phyloP scores from a whole-genome alignment of 2,797 vertebrate species.

The Brotula barbata region DNA sequence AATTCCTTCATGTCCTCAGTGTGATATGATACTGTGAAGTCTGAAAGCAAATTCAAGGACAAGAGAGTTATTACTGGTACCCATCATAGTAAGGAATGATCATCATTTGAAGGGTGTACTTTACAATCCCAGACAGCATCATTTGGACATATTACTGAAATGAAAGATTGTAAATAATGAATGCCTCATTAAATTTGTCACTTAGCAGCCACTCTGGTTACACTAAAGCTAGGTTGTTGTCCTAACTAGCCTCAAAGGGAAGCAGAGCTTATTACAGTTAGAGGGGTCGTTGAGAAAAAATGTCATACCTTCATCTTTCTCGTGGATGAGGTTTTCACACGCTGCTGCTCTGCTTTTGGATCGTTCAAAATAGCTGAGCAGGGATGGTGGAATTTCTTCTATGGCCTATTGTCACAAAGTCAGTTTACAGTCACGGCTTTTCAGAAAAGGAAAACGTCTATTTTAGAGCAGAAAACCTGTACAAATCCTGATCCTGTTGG shows the following conservation, averaged over 20 bases:
- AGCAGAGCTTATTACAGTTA: neutral
- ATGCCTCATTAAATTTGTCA: neutral
- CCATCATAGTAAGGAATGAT: neutral
- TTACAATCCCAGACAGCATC: neutral
- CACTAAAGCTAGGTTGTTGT: too few species aligned
- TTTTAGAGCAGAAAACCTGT: too few species aligned
- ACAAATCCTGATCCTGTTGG: too few species aligned
- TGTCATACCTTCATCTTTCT: slow-evolving; percentile 74
- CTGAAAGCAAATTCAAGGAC: slow-evolving; percentile 27
- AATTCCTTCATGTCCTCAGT: slow-evolving; percentile 57
- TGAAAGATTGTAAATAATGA: neutral
- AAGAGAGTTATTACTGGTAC: slow-evolving; percentile 1
- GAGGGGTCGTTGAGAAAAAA: neutral
- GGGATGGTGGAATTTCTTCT: slow-evolving; percentile 79
- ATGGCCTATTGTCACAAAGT: slow-evolving; percentile 63
- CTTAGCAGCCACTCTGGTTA: neutral
- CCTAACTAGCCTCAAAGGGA: too few species aligned
- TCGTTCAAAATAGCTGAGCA: slow-evolving; percentile 82
- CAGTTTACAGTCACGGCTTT: neutral
- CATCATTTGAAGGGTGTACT: neutral
- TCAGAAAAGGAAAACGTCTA: too few species aligned
- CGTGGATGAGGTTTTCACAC: slow-evolving; percentile 81
- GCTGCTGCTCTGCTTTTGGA: slow-evolving; percentile 77
- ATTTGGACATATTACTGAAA: neutral
- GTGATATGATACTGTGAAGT: slow-evolving; percentile 51